Evolutionary conservation across 2,888 invertebrate genomes (phyloP).

Genomic region (Spodoptera littoralis): DNA sequence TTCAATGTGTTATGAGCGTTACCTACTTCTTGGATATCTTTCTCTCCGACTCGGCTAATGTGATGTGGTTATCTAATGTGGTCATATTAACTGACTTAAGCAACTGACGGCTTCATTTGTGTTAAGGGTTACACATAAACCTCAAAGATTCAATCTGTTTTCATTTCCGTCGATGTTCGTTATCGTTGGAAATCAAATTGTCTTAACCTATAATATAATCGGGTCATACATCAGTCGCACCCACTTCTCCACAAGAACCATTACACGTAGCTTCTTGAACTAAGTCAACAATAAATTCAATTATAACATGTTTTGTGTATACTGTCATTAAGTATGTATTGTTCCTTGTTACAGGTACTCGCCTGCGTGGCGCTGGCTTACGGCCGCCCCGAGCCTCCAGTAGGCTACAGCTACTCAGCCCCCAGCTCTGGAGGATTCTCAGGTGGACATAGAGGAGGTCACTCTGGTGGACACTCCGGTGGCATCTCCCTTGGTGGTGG

Average conservation of each 20-base stretch:
- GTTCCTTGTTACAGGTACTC: constrained; percentile 78
- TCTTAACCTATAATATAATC: constrained; percentile 7
- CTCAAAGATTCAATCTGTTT: constrained; percentile 3
- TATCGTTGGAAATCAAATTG: constrained; percentile 13
- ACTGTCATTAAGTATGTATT: constrained; percentile 14
- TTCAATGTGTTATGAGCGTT: constrained; percentile 8
- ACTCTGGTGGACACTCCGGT: constrained; percentile 54
- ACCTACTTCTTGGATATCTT: constrained; percentile 22
- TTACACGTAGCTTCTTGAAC: too few relatives aligned
- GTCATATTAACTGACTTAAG: constrained; percentile 22
- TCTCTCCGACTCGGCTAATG: constrained; percentile 27
- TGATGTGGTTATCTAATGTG: constrained; percentile 29
- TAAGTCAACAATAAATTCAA: neutral
- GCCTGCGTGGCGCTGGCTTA: constrained; percentile 85
- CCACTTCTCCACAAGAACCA: neutral
- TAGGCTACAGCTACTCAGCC: constrained; percentile 85
- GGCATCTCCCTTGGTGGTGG: constrained; percentile 69
- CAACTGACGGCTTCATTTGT: constrained; percentile 8
- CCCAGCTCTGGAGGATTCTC: constrained; percentile 69
- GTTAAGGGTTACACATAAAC: constrained; percentile 1
- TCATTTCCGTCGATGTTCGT: constrained; percentile 5
- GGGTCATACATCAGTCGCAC: constrained; percentile 7
- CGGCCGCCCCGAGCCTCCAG: constrained; percentile 86
- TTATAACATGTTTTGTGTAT: neutral
- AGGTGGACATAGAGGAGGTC: constrained; percentile 55